Evolutionary conservation across 2,888 invertebrate species (phyloP), one percentile per base, ranked within the genome.

Genomic region (Fissipunctia ypsillon): DNA sequence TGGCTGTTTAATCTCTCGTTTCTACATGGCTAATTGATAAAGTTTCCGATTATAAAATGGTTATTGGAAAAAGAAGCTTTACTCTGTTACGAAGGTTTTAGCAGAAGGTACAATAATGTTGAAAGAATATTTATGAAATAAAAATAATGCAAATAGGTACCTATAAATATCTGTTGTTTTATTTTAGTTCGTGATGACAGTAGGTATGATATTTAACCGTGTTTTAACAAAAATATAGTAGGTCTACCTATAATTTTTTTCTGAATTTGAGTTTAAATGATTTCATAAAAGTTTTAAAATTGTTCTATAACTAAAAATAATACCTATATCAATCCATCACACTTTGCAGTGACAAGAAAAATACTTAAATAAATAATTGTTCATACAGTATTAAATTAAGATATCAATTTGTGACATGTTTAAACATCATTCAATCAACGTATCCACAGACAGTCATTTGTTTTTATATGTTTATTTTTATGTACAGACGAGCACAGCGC

Each of bases 371-470:
- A 67, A 70, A 35, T 50, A 59, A 45, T 59, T 64, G 7, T 31
- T 63, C 61, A n/a, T 43, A 57, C 12, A 48, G 45, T 68, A 72
- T 76, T 65, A 64, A 59, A 84, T 76, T 45, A 76, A 76, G 77
- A 81, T 57, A 69, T 82, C 77, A 72, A 67, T 68, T 80, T 66
- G 68, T 84, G 82, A 60, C 82, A 64, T 69, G 77, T 76, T 69
- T 81, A 67, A 64, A 81, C 66, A 76, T 12, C 65, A 67, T 60
- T 82, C 85, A 31, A 84, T 82, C 85, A 82, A 81, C 50, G 25
- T 12, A 64, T 31, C 16, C 3, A 50, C 45, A 63, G 66, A 65
- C 59, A 45, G 81, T 59, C 48, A 80, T 70, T 74, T 84, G 60
- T 64, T 84, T 64, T 67, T 57, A 63, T n/a, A 67, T 56, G 80